Evolutionary conservation across 1,140 invertebrate species (phyloP).

Genomic region (Plodia interpunctella): DNA sequence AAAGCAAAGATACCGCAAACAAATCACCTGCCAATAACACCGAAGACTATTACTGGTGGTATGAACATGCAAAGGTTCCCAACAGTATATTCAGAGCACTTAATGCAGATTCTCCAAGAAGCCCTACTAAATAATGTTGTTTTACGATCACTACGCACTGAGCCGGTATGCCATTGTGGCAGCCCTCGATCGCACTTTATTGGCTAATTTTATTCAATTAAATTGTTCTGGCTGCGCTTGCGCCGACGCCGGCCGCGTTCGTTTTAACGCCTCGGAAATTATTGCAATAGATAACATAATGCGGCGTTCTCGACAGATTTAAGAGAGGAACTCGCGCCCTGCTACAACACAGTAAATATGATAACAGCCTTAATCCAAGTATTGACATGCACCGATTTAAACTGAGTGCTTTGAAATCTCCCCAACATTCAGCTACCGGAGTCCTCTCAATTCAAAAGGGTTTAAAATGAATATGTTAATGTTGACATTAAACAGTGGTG

Average conservation of each 20-base stretch:
- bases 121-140: conserved; percentile 60
- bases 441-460: conserved; percentile 38
- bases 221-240: conserved; percentile 57
- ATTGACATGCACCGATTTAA: conserved; percentile 38
- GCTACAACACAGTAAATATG: conserved; percentile 27
- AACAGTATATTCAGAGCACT: conserved; percentile 49
- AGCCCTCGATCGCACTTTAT: conserved; percentile 61
- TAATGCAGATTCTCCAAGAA: conserved; percentile 60
- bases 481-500: conserved; percentile 44
- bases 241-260: conserved; percentile 37
- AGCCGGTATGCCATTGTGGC: conserved; percentile 68
- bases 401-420: conserved; percentile 41
- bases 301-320: conserved; percentile 8
- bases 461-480: conserved; percentile 66
- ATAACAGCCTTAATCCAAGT: conserved; percentile 34
- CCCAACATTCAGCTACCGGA: conserved; percentile 20
- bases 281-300: conserved; percentile 63
- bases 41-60: conserved; percentile 29
- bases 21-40: conserved; percentile 9
- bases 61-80: conserved; percentile 45
- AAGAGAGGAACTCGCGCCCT: conserved; percentile 5
- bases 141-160: conserved; percentile 47
- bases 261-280: conserved; percentile 64
- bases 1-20: not conserved
- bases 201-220: conserved; percentile 76